phyloP scores from a whole-genome alignment of 2,113 vertebrate species.

The Vidua chalybeata region DNA sequence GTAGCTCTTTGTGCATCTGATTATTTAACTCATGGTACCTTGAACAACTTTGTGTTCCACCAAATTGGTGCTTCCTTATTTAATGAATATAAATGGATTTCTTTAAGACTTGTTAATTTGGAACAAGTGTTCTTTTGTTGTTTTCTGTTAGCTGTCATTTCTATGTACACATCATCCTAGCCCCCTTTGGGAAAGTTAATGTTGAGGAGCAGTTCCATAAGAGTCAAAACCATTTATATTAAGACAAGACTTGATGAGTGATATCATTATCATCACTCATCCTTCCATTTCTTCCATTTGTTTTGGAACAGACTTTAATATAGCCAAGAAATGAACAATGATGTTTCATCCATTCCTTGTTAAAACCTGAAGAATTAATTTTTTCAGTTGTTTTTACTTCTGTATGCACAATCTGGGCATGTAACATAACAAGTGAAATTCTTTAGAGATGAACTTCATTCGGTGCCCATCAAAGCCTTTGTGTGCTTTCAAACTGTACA shows the following conservation, averaged over 20 bases:
- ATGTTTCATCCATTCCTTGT: background rate
- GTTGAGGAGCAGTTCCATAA: background rate
- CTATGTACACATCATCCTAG: accelerated
- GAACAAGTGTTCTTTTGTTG: background rate
- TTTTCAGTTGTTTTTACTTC: background rate
- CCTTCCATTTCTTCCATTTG: background rate
- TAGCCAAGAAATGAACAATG: background rate
- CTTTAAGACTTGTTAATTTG: background rate
- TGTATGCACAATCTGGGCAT: background rate
- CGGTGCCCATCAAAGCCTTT: background rate
- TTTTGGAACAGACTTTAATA: background rate
- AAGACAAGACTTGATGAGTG: background rate
- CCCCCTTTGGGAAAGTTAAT: background rate
- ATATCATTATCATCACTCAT: background rate
- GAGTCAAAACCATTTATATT: background rate
- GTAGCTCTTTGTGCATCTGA: background rate
- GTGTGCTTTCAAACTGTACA: background rate
- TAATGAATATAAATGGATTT: background rate
- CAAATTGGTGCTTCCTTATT: background rate
- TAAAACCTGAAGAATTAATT: background rate
- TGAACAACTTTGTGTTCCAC: background rate
- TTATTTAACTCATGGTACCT: background rate
- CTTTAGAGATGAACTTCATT: background rate
- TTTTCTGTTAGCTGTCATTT: background rate
- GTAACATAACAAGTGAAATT: background rate